Percentiles rank a stretch among this genome's conserved stretches.
phyloP scores from a whole-genome alignment of 2,888 invertebrate genomes.

The Sinohyriopsis cumingii region DNA sequence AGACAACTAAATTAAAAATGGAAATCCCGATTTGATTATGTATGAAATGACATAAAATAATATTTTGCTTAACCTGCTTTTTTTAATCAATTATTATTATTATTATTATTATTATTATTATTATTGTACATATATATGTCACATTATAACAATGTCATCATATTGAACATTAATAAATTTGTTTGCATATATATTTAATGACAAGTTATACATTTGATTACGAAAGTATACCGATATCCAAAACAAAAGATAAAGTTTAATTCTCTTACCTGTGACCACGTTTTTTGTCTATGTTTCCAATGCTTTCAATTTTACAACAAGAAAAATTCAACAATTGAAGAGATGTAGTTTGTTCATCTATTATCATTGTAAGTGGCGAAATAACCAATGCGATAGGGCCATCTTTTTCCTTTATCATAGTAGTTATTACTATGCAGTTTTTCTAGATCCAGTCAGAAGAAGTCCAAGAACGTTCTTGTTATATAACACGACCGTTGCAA shows the following conservation, averaged over 20 bases:
- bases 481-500: conserved; percentile 1
- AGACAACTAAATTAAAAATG: conserved; percentile 2
- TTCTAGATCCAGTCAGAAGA: conserved; percentile 18
- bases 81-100: conserved; percentile 9
- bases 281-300: not conserved
- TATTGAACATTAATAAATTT: no score
- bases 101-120: not conserved
- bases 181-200: no score
- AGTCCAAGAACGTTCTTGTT: conserved; percentile 13
- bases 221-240: not conserved
- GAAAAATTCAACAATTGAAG: conserved; percentile 11
- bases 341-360: conserved; percentile 19
- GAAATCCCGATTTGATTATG: no score
- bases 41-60: not conserved
- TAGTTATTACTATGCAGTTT: conserved; percentile 15
- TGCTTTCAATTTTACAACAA: conserved; percentile 9
- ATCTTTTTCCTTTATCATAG: not conserved
- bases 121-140: no score
- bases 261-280: not conserved
- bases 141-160: no score
- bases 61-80: not conserved
- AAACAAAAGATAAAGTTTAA: no score
- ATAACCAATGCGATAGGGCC: conserved; percentile 11
- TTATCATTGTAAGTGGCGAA: conserved; percentile 15
- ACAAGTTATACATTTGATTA: no score